Evolutionary conservation across 2,888 invertebrate species (phyloP), one percentile per base, ranked within the genome.

Genomic region (Melieria omissa): DNA sequence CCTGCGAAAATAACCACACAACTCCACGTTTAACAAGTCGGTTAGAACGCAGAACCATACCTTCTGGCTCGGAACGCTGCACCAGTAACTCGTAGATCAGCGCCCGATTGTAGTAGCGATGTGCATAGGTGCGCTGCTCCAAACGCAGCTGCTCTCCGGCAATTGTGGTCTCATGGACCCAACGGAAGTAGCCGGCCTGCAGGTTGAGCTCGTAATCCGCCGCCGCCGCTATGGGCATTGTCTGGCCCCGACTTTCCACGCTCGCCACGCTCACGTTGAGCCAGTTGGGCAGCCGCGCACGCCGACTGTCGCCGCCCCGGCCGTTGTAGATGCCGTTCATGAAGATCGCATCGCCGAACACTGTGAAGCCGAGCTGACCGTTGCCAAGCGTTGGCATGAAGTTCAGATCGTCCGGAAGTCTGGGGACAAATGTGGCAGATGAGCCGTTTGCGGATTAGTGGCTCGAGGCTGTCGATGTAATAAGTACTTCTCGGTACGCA

Each of bases 291-390:
- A 91, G 89, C 49, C 90, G 87, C 0, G 90, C 91, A 7, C 91
- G 87, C 68, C 88, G 89, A 75, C 90, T 90, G 57, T 88, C 86
- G 0, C 91, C 90, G 1, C 83, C 86, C 6, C 80, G 82, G 2
- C 91, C 91, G 80, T 89, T 91, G 83, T 90, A 91, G 0, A 91
- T 78, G 0, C 91, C 91, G 74, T 91, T 91, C 86, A 90, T 88
- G 76, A 89, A 90, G 4, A 91, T 89, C 0, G 90, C 88, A 76
- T 90, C 89, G 46, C 90, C 89, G 81, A 89, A 90, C 16, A 90
- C 80, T 29, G 90, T 90, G 8, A 90, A 89, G 0, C 90, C 90
- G 67, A 91, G 77, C 75, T 91, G 90, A 0, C 91, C 91, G 75
- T 91, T 91, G 1, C 90, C 89, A 4, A 91, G 82, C 0, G 90